Conservation (phyloP, 2,797 vertebrate species). For the Chelonia mydas region DNA sequence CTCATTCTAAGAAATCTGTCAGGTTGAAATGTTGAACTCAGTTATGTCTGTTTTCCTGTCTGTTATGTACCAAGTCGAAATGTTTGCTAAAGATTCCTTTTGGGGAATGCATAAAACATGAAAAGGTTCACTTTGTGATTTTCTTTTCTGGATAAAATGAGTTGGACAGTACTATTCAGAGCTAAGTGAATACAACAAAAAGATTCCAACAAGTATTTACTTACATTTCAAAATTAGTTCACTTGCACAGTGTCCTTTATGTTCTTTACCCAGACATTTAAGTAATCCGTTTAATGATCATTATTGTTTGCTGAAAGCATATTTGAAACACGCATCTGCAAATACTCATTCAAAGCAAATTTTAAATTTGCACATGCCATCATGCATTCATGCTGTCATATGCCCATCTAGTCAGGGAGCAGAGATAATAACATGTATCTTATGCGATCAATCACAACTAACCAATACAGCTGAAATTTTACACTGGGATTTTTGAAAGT, state of each 20-base stretch:
- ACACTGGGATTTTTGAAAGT: neutral
- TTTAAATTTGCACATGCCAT: neutral
- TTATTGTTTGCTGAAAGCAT: neutral
- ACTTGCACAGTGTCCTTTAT: neutral
- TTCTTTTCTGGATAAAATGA: neutral
- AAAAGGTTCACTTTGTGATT: neutral
- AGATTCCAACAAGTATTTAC: neutral
- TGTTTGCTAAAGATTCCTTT: neutral
- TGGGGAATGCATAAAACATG: neutral
- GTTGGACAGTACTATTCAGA: neutral
- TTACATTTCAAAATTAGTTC: neutral
- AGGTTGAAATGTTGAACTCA: neutral
- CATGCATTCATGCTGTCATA: neutral
- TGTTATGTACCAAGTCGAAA: neutral
- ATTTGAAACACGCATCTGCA: neutral
- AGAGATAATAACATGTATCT: neutral
- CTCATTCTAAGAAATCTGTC: neutral
- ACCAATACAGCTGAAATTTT: neutral
- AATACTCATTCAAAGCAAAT: neutral
- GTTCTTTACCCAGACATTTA: neutral
- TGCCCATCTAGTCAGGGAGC: neutral
- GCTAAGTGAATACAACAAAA: neutral
- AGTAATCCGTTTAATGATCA: neutral
- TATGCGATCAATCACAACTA: neutral
- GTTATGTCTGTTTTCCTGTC: neutral